Conservation (phyloP, 2,888 invertebrate genomes). For the Stegophylla sp. region DNA sequence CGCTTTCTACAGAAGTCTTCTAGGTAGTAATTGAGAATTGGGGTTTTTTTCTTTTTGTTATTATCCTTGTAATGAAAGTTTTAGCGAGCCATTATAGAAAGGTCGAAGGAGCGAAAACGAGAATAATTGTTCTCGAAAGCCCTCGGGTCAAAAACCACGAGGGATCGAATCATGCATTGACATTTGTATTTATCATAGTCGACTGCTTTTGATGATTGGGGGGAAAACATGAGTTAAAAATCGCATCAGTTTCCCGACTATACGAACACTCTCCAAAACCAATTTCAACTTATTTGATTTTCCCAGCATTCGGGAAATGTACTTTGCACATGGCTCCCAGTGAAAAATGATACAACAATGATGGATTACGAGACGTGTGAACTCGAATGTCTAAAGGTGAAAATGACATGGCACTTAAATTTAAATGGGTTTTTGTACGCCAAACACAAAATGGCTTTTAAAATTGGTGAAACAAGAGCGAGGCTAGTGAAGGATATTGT, state of each 20-base stretch:
- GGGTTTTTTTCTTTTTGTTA: constrained; percentile 28
- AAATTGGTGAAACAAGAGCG: constrained; percentile 36
- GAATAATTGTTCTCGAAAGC: constrained; percentile 9
- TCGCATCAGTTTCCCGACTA: constrained; percentile 39
- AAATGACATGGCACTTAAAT: constrained; percentile 46
- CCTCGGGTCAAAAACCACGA: neutral
- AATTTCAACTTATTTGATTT: constrained; percentile 53
- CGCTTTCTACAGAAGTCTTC: too few species aligned
- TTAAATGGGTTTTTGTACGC: constrained; percentile 44
- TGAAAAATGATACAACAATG: constrained; percentile 57
- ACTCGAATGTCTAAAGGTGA: constrained; percentile 37
- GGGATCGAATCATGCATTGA: constrained; percentile 32
- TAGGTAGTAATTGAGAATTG: neutral
- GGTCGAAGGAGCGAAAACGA: neutral
- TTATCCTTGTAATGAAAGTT: neutral
- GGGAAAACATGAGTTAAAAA: constrained; percentile 28
- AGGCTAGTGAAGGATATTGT: neutral
- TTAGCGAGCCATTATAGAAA: constrained; percentile 11
- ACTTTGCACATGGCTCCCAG: constrained; percentile 28
- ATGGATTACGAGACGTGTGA: constrained; percentile 53
- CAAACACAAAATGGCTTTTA: constrained; percentile 46
- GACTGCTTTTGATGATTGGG: constrained; percentile 19
- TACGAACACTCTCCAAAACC: constrained; percentile 17
- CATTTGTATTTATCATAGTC: constrained; percentile 49
- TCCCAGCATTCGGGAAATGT: constrained; percentile 45